Conservation (phyloP, 2,113 vertebrate species). For the Azemiops feae region DNA sequence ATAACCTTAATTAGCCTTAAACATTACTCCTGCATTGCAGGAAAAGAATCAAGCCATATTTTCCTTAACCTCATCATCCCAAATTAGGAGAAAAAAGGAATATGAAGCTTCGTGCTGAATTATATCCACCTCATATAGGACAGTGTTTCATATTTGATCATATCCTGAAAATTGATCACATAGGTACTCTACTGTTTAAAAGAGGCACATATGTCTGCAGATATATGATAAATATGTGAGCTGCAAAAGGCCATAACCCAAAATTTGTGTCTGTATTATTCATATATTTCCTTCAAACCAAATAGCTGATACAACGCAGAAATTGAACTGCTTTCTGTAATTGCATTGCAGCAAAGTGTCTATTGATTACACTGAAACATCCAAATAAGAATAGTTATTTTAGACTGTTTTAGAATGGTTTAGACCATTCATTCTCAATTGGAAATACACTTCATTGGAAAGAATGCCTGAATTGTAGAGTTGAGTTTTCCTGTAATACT, state of each 20-base stretch:
- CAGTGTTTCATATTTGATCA: neutral
- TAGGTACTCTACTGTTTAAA: neutral
- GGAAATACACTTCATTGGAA: neutral
- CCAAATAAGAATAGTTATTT: neutral
- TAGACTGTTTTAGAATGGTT: neutral
- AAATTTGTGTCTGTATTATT: neutral
- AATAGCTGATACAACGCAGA: neutral
- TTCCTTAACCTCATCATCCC: neutral
- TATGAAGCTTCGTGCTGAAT: neutral
- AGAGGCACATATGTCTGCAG: neutral
- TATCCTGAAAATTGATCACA: neutral
- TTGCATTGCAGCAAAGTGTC: neutral
- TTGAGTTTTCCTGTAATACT: neutral
- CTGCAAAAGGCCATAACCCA: neutral
- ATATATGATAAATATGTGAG: neutral
- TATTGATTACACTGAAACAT: neutral
- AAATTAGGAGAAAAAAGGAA: neutral
- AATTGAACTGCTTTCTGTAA: neutral
- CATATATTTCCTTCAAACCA: neutral
- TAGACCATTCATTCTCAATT: neutral
- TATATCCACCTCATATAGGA: neutral
- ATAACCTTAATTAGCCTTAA: neutral
- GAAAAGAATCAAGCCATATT: neutral
- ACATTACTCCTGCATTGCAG: neutral
- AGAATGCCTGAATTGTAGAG: neutral